Conservation (phyloP, 1,140 invertebrate species). For the Tetragonula clypearis region DNA sequence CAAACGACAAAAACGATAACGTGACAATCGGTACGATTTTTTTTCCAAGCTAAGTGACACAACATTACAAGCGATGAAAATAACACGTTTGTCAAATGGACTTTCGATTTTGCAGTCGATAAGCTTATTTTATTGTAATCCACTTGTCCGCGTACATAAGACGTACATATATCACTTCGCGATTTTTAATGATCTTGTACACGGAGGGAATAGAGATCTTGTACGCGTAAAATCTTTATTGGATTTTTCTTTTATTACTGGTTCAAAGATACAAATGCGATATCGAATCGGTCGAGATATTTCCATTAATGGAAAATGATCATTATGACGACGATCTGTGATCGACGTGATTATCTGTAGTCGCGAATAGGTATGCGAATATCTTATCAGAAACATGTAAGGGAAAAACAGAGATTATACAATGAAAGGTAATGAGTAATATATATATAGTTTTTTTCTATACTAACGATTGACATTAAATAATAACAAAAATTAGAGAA, state of each 20-base stretch:
- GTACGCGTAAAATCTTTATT: neutral
- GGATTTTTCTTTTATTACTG: neutral
- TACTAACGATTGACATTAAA: neutral
- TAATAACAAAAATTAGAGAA: neutral
- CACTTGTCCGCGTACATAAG: neutral
- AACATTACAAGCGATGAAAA: neutral
- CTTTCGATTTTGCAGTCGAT: neutral
- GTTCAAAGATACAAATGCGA: neutral
- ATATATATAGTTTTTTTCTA: neutral
- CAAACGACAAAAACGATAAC: neutral
- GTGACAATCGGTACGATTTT: neutral
- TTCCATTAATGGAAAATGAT: conserved; percentile 17
- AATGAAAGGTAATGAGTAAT: neutral
- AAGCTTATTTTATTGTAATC: neutral
- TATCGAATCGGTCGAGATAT: neutral
- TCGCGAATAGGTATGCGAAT: neutral
- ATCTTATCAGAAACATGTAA: conserved; percentile 27
- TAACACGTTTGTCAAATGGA: neutral
- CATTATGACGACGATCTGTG: neutral
- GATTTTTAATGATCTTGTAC: neutral
- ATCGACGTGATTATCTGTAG: conserved; percentile 22
- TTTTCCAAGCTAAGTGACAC: neutral
- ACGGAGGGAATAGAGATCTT: neutral
- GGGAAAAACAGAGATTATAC: neutral
- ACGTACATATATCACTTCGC: neutral